A percentile compares a stretch with the other conserved stretches of the same genome.
phyloP scores from a whole-genome alignment of 1,140 invertebrate species.

The Drosophila ambigua region DNA sequence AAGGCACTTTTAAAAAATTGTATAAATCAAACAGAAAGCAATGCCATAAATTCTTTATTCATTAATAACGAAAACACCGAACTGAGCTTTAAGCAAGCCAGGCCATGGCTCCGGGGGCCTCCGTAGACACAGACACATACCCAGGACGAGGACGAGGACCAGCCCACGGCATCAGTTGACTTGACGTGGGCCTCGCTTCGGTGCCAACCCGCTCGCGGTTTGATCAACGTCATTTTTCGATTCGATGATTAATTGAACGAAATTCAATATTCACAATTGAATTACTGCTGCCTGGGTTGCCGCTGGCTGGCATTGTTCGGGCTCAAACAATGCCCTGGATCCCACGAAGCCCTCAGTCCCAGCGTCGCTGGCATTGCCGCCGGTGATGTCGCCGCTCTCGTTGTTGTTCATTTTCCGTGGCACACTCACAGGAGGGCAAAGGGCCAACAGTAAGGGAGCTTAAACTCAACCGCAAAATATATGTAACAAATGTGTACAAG shows the following conservation, averaged over 20 bases:
- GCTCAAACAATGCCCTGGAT: slow-evolving; percentile 46
- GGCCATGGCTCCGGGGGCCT: too few relatives aligned
- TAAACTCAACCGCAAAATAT: slow-evolving; percentile 16
- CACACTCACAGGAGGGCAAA: slow-evolving; percentile 3
- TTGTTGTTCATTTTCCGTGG: slow-evolving; percentile 26
- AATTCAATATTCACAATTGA: slow-evolving; percentile 72
- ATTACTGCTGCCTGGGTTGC: slow-evolving; percentile 31
- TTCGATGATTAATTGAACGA: slow-evolving; percentile 66
- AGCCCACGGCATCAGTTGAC: slow-evolving; percentile 21
- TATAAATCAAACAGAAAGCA: slow-evolving; percentile 50
- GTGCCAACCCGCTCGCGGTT: slow-evolving; percentile 40
- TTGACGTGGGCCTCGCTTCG: slow-evolving; percentile 33
- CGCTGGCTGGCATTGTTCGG: slow-evolving; percentile 25
- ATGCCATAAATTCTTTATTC: slow-evolving; percentile 52
- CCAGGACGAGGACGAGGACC: background rate
- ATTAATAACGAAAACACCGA: slow-evolving; percentile 59
- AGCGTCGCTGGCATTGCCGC: slow-evolving; percentile 22
- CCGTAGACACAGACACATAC: too few relatives aligned
- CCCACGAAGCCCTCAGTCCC: slow-evolving; percentile 36
- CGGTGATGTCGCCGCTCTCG: slow-evolving; percentile 4
- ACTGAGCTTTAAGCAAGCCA: slow-evolving; percentile 7
- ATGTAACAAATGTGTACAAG: too few relatives aligned
- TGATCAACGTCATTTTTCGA: slow-evolving; percentile 49
- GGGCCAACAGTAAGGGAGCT: slow-evolving; percentile 41
- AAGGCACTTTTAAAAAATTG: slow-evolving; percentile 14